Evolutionary conservation across 2,888 invertebrate species (phyloP), one percentile per base, ranked within the genome.

Genomic region (Cheilosia scutellata): DNA sequence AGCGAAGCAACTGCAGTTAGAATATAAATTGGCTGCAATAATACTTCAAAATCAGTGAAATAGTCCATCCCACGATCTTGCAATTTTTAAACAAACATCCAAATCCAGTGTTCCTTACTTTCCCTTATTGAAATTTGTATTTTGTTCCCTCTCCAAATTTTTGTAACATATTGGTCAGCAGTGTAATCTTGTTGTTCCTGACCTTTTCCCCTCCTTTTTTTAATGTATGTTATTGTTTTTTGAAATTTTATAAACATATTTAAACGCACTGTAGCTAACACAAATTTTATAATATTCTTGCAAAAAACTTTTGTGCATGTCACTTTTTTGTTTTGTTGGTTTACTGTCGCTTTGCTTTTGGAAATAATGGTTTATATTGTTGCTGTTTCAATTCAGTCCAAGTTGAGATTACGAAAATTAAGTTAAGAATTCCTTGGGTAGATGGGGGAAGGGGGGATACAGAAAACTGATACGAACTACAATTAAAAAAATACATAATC

Each of bases 391-490:
- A 9, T 33, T 53, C 3, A 40, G n/a, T 66, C 5, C 5, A 37
- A 6, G n/a, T n/a, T 29, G 49, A 25, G 33, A 37, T 47, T 57
- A 2, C 20, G 5, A 20, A 16, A 16, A 47, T 7, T 47, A 51
- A 51, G 20, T 13, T 11, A 25, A 25, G 9, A 51, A 1, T 27
- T 11, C 5, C 7, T 51, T 27, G 13, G 31, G 55, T 31, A n/a
- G 42, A 4, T 27, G 27, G 58, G 6, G 11, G 11, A 9, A 5
- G 31, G 27, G 57, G 25, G n/a, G 5, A 13, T 29, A 29, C n/a
- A 53, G 79, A 79, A 79, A 79, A 79, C 79, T 79, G 79, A 79
- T 79, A 79, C 79, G 72, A 79, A 70, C 77, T 68, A 77, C 70
- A 78, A 25, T 49, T 47, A 47, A 3, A 53, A 20, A 20, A 20